Evolutionary conservation across 2,888 invertebrate genomes (phyloP).

Genomic region (Drosophila colorata): DNA sequence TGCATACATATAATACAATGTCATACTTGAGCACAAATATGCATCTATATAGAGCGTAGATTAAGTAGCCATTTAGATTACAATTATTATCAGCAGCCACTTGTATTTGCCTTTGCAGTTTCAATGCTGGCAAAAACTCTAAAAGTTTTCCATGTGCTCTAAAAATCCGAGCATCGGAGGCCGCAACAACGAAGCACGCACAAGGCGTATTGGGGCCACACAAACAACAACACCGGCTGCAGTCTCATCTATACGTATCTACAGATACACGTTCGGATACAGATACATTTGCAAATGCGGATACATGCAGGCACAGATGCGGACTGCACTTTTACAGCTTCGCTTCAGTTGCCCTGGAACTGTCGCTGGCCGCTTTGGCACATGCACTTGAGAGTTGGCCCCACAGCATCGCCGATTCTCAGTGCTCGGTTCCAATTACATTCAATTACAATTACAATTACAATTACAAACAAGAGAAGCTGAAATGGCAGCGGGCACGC

Average conservation of each 20-base stretch:
- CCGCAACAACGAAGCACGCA: conserved; percentile 13
- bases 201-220: conserved; percentile 60
- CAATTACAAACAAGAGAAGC: conserved; percentile 17
- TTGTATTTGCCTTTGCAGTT: conserved; percentile 37
- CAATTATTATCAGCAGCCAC: conserved; percentile 58
- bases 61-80: conserved; percentile 59
- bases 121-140: conserved; percentile 39
- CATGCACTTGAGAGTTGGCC: conserved; percentile 57
- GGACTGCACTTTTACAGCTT: conserved; percentile 71
- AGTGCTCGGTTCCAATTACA: conserved; percentile 60
- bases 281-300: background rate
- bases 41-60: conserved; percentile 35
- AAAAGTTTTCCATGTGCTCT: conserved; percentile 54
- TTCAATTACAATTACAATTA: conserved; percentile 54
- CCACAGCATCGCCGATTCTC: conserved; percentile 17
- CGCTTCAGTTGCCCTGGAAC: conserved; percentile 53
- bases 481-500: conserved; percentile 25
- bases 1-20: no score
- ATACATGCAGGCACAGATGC: conserved; percentile 8
- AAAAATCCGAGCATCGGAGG: conserved; percentile 28
- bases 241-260: conserved; percentile 9
- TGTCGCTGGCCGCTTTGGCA: conserved; percentile 52
- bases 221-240: conserved; percentile 12
- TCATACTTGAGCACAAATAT: background rate
- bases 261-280: conserved; percentile 13